Conservation (phyloP, 2,797 vertebrate genomes). For the Thalassophryne amazonica region DNA sequence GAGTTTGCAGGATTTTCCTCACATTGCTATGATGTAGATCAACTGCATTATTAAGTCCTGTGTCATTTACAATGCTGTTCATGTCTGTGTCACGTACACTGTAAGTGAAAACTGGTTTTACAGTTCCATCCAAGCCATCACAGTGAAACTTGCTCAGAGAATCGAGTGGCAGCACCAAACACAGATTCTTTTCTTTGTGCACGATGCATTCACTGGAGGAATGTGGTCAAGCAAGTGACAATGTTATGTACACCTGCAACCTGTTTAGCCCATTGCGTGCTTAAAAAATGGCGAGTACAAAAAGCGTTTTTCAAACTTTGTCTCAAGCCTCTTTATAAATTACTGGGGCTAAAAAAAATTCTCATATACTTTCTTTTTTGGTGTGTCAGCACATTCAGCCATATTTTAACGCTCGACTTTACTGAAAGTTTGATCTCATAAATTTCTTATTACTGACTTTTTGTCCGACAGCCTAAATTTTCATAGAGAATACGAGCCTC, state of each 20-base stretch:
- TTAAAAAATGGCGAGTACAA: neutral
- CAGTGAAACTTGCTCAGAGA: constrained; percentile 2
- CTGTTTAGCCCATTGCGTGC: neutral
- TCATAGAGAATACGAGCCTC: no score
- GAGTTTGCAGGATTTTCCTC: neutral
- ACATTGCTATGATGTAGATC: neutral
- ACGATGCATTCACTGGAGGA: constrained; percentile 28
- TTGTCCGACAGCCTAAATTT: no score
- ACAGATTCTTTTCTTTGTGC: no score
- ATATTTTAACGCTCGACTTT: no score
- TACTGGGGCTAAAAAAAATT: no score
- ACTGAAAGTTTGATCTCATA: no score
- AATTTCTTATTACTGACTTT: no score
- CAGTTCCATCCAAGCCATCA: constrained; percentile 12
- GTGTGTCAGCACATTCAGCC: no score
- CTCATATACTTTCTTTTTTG: no score
- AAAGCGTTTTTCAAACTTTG: no score
- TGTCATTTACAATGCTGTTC: constrained; percentile 6
- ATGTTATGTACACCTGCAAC: neutral
- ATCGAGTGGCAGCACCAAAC: no score
- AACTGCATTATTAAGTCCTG: constrained; percentile 7
- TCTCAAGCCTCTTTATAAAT: no score
- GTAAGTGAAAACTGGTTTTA: constrained; percentile 38
- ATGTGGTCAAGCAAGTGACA: constrained; percentile 46
- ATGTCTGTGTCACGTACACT: constrained; percentile 1